Base-by-base conservation (phyloP, 2,797 vertebrate species). In the Falco berigora region DNA sequence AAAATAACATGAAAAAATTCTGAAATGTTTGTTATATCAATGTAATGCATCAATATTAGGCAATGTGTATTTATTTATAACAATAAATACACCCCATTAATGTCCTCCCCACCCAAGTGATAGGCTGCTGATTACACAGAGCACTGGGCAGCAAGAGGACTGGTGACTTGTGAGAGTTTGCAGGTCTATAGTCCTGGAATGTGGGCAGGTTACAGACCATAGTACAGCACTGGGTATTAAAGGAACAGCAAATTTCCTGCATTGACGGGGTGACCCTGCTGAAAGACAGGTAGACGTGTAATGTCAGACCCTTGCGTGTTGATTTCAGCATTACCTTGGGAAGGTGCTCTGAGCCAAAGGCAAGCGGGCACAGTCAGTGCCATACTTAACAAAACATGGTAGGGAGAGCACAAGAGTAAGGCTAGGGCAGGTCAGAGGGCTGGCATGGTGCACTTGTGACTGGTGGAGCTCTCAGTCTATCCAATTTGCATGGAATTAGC, bases 111-210 rank as follows among this genome's bases (percentile, higher is more conserved):
- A 24, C 14, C 15, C 14, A 34, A 40, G 36, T 18, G 47, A 14
- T 22, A 34, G 42, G 61, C 25, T 69, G 64, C 40, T 69, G 59
- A 77, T 66, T 12, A 7, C 0, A 1, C 52, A 49, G 58, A 61
- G 24, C 53, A 7, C 17, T 1, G 2, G 16, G 21, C 17, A 63
- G 25, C 0, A 0, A 21, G 14, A 21, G 14, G 23, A 7, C 20
- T 9, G 55, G 21, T 2, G 2, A 12, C 62, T 28, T 66, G 24
- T 14, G 55, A 53, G 47, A 62, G n/a, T 32, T 44, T 24, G 21
- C 9, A 44, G 28, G 8, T 56, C 4, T 13, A 9, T 55, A 38
- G 58, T 47, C 38, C 72, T 36, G 40, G 28, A 10, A n/a, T 44
- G 6, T 28, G 28, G 59, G 30, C 22, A 69, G 25, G 28, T 4